These are phyloP conservation scores for Gadus chalcogrammus DNA, from an alignment of 2,113 vertebrate genomes.

Conservation along the genomic window DNA sequence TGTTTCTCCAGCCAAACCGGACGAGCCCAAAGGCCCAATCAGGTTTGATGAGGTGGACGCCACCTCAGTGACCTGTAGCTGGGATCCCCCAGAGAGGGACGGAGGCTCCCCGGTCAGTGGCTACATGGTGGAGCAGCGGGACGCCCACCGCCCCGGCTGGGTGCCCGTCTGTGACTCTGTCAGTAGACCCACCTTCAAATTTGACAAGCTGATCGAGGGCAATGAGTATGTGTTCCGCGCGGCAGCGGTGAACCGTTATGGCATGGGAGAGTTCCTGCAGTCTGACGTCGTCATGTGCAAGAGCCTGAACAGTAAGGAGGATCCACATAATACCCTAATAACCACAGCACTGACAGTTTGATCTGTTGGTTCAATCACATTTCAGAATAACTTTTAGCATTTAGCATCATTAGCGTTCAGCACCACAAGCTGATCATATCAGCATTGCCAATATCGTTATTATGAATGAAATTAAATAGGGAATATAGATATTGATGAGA, in stretches of 20 bases:
- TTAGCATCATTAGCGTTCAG: too few relatives aligned
- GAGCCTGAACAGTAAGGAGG: slow-evolving; percentile 88
- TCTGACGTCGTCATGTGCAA: slow-evolving; percentile 90
- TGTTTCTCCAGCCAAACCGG: slow-evolving; percentile 84
- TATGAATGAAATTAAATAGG: neutral
- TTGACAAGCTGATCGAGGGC: slow-evolving; percentile 87
- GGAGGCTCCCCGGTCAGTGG: slow-evolving; percentile 90
- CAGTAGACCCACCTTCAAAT: slow-evolving; percentile 87
- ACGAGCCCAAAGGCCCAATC: slow-evolving; percentile 85
- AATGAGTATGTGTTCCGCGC: slow-evolving; percentile 95
- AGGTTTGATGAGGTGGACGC: slow-evolving; percentile 89
- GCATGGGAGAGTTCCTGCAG: slow-evolving; percentile 92
- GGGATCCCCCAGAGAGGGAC: slow-evolving; percentile 88
- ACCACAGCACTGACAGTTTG: neutral
- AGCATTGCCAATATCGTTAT: too few relatives aligned
- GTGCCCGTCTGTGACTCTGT: slow-evolving; percentile 91
- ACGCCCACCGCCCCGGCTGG: slow-evolving; percentile 97
- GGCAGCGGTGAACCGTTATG: slow-evolving; percentile 91
- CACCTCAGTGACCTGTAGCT: slow-evolving; percentile 86
- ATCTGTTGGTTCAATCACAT: neutral
- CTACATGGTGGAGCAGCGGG: slow-evolving; percentile 92
- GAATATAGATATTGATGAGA: neutral
- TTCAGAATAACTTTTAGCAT: neutral
- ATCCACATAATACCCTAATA: neutral
- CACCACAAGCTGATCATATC: too few relatives aligned